Percentiles rank a stretch among this genome's conserved stretches.
These are phyloP conservation scores for Nasonia giraulti DNA, from an alignment of 1,140 invertebrate species.

Conservation along the genomic window DNA sequence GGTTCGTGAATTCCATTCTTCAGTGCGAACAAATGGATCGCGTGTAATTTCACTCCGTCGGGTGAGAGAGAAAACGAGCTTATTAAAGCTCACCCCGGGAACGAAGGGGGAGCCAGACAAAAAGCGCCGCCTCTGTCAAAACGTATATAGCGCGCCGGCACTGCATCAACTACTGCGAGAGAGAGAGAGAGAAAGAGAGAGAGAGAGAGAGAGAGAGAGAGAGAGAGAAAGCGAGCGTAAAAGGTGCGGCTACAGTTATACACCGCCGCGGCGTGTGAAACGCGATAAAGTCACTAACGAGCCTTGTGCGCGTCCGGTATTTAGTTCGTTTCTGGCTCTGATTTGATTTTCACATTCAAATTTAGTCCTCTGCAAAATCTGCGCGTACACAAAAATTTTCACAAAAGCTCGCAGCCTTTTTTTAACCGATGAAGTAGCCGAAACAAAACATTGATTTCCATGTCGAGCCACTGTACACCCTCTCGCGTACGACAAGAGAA, in stretches of 20 bases:
- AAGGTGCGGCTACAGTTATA: not conserved
- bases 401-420: too few species aligned
- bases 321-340: not conserved
- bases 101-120: not conserved
- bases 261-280: not conserved
- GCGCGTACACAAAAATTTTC: too few species aligned
- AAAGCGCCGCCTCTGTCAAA: not conserved
- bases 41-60: conserved; percentile 11
- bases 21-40: conserved; percentile 17
- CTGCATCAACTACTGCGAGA: not conserved
- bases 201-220: not conserved
- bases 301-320: not conserved
- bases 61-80: not conserved
- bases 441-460: too few species aligned
- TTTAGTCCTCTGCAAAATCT: too few species aligned
- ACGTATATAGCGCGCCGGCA: not conserved
- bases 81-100: not conserved
- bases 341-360: too few species aligned
- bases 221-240: not conserved
- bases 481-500: too few species aligned
- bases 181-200: not conserved
- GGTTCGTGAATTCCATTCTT: not conserved
- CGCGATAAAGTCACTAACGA: conserved; percentile 7
- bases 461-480: too few species aligned
- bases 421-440: too few species aligned